phyloP scores from a whole-genome alignment of 64 coral and sea anemone species.

The Hydrozoanthus tunicans region DNA sequence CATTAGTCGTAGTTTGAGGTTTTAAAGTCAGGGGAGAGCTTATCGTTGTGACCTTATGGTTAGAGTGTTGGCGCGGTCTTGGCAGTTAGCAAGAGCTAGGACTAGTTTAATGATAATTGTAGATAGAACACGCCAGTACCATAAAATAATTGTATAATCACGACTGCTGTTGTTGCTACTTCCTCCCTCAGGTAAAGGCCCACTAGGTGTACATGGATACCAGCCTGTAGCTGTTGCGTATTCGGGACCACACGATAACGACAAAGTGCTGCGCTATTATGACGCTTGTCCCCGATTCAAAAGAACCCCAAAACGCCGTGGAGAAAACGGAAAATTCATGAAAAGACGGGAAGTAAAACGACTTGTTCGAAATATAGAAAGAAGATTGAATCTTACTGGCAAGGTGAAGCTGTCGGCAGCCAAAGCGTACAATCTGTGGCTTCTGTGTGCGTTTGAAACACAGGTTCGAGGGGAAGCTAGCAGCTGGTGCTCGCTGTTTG shows the following conservation, averaged over 20 bases:
- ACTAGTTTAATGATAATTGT: too few relatives aligned
- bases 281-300: constrained; percentile 73
- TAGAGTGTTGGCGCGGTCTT: too few relatives aligned
- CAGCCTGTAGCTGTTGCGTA: constrained; percentile 68
- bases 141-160: too few relatives aligned
- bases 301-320: constrained; percentile 7
- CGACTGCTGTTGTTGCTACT: too few relatives aligned
- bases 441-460: constrained; percentile 86
- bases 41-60: too few relatives aligned
- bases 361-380: constrained; percentile 53
- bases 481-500: constrained; percentile 69
- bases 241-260: constrained; percentile 66
- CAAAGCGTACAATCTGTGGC: constrained; percentile 44
- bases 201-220: constrained; percentile 48
- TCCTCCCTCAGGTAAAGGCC: constrained; percentile 24
- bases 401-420: constrained; percentile 10
- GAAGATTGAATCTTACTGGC: constrained; percentile 51
- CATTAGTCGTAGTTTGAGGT: too few relatives aligned
- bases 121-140: too few relatives aligned
- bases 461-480: constrained; percentile 61
- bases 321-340: constrained; percentile 65
- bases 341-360: constrained; percentile 49
- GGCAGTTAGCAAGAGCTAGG: too few relatives aligned
- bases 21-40: too few relatives aligned
- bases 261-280: constrained; percentile 67